Evolutionary conservation across 2,797 vertebrate genomes (phyloP).

Genomic region (Acanthurus lineatus): DNA sequence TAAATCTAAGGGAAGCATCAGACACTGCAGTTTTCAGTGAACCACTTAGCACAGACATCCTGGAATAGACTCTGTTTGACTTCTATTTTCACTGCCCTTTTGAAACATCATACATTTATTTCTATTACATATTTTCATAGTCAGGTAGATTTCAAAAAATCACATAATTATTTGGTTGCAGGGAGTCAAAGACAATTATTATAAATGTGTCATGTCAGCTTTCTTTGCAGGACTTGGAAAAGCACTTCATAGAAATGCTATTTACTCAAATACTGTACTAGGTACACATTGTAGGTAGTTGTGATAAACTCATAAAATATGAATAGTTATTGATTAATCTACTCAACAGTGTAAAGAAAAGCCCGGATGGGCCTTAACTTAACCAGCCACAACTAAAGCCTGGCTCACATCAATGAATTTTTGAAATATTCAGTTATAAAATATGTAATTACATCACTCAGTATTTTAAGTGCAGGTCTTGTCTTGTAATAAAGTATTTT

Average conservation of each 20-base stretch:
- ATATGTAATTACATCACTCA: too few species aligned
- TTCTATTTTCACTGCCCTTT: neutral
- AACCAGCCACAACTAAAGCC: too few species aligned
- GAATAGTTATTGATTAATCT: too few species aligned
- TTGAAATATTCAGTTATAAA: too few species aligned
- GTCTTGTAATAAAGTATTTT: neutral
- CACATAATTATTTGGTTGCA: neutral
- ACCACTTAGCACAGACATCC: neutral
- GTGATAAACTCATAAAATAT: neutral
- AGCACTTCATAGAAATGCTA: neutral
- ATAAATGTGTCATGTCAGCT: neutral
- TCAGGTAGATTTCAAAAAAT: neutral
- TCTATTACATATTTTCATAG: neutral
- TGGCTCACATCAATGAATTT: too few species aligned
- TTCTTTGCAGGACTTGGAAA: neutral
- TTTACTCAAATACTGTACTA: neutral
- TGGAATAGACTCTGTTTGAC: neutral
- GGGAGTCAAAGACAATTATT: neutral
- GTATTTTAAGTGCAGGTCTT: neutral
- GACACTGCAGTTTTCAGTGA: neutral
- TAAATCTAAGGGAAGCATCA: neutral
- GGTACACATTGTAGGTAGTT: neutral
- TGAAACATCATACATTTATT: neutral
- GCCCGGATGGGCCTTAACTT: too few species aligned
- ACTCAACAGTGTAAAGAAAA: too few species aligned